Percentiles rank a stretch among this genome's conserved stretches.
These are phyloP conservation scores for Caracal caracal DNA, from an alignment of 2,113 vertebrate genomes.

Conservation along the genomic window DNA sequence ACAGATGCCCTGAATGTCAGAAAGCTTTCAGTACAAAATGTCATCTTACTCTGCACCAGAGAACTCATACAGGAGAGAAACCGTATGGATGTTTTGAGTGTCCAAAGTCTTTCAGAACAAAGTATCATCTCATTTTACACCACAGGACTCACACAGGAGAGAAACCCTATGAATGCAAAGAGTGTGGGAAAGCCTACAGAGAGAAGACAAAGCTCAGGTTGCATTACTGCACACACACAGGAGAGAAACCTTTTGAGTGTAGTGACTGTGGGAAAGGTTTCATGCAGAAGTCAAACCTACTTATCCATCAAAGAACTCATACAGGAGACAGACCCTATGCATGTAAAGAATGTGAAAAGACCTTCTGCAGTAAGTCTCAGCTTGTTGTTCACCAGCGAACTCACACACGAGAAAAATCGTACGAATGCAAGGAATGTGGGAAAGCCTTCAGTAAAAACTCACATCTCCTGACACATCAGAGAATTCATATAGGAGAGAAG, in stretches of 20 bases:
- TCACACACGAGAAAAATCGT: neutral
- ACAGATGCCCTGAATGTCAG: neutral
- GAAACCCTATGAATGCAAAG: constrained; percentile 49
- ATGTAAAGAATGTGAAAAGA: constrained; percentile 61
- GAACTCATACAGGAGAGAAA: constrained; percentile 49
- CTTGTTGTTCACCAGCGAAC: constrained; percentile 48
- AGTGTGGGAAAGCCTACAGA: constrained; percentile 53
- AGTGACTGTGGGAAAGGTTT: constrained; percentile 74
- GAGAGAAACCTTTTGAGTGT: constrained; percentile 70
- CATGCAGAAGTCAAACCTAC: constrained; percentile 68
- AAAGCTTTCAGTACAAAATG: constrained; percentile 3
- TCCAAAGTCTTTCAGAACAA: neutral
- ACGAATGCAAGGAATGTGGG: neutral
- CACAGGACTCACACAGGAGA: constrained; percentile 2
- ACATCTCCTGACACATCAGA: neutral
- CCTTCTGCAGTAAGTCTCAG: constrained; percentile 54
- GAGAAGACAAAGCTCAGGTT: constrained; percentile 21
- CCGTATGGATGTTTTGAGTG: neutral
- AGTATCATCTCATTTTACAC: neutral
- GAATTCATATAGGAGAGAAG: neutral
- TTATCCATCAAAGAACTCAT: constrained; percentile 67
- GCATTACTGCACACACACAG: constrained; percentile 47
- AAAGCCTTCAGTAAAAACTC: neutral
- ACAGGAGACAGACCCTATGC: constrained; percentile 61
- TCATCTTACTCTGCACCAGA: neutral